Evolutionary conservation across 1,140 invertebrate species (phyloP).

Genomic region (Neotoxoptera formosana): DNA sequence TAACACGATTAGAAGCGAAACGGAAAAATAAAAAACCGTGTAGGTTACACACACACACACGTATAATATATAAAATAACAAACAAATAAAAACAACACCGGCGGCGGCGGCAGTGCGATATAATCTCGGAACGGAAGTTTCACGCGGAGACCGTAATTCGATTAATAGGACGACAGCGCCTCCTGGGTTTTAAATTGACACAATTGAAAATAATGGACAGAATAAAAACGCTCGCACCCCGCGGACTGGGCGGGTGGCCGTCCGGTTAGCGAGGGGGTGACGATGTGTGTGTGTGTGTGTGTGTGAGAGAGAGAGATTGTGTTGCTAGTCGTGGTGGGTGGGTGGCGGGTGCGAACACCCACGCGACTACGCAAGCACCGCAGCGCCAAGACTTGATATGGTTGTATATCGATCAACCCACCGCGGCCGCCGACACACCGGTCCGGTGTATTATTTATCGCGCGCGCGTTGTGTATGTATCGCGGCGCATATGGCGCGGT

Average conservation of each 20-base stretch:
- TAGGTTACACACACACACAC: neutral
- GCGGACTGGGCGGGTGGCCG: neutral
- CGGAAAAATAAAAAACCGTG: neutral
- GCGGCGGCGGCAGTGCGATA: neutral
- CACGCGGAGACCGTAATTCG: conserved; percentile 37
- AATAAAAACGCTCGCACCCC: conserved; percentile 40
- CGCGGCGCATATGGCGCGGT: neutral
- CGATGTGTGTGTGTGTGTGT: neutral
- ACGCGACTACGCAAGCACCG: neutral
- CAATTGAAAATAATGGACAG: conserved; percentile 54
- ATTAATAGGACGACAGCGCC: conserved; percentile 32
- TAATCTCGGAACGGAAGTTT: conserved; percentile 49
- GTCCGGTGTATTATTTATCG: neutral
- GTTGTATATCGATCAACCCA: neutral
- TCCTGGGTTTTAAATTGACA: conserved; percentile 53
- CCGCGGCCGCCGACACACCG: neutral
- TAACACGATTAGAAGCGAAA: conserved; percentile 27
- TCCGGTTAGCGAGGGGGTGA: neutral
- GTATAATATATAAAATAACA: neutral
- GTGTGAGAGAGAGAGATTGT: no score
- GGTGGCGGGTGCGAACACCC: neutral
- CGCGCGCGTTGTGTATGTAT: neutral
- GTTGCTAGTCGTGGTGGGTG: no score
- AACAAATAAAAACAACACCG: conserved; percentile 31
- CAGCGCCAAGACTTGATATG: neutral